Percentiles rank a stretch among this genome's conserved stretches.
These are phyloP conservation scores for Gobiocypris rarus DNA, from an alignment of 2,113 vertebrate genomes.

Conservation along the genomic window DNA sequence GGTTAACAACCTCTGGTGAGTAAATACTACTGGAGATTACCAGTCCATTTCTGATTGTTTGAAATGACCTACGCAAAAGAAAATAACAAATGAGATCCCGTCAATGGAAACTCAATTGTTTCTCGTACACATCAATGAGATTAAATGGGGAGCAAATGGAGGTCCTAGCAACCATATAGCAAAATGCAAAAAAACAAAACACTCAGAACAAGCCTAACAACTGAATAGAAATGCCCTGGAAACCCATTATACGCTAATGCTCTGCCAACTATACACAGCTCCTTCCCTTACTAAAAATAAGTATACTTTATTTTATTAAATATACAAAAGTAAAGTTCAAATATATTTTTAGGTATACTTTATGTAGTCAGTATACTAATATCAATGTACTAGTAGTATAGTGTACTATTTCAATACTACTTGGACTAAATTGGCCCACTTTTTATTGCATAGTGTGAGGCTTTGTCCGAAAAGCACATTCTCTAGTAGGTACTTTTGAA, in stretches of 20 bases:
- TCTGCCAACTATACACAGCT: neutral
- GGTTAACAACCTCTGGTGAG: slow-evolving; percentile 17
- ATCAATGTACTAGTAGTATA: no score
- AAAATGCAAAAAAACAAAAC: neutral
- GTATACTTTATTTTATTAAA: no score
- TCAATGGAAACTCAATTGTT: neutral
- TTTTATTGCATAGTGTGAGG: no score
- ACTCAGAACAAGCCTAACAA: neutral
- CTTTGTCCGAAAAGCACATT: no score
- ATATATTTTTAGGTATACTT: no score
- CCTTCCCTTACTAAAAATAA: neutral
- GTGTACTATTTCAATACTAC: no score
- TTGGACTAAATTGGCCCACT: no score
- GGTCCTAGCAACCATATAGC: neutral
- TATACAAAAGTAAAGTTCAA: no score
- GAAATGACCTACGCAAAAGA: neutral
- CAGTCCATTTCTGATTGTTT: neutral
- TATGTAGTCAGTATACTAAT: no score
- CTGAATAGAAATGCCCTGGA: neutral
- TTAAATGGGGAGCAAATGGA: neutral
- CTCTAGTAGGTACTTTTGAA: no score
- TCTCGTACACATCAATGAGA: neutral
- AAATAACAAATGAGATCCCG: neutral
- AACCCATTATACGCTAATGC: neutral
- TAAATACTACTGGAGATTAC: slow-evolving; percentile 14